Percentiles rank a stretch among this genome's conserved stretches.
Evolutionary conservation across 1,140 invertebrate genomes (phyloP).

Genomic region (Apis laboriosa): DNA sequence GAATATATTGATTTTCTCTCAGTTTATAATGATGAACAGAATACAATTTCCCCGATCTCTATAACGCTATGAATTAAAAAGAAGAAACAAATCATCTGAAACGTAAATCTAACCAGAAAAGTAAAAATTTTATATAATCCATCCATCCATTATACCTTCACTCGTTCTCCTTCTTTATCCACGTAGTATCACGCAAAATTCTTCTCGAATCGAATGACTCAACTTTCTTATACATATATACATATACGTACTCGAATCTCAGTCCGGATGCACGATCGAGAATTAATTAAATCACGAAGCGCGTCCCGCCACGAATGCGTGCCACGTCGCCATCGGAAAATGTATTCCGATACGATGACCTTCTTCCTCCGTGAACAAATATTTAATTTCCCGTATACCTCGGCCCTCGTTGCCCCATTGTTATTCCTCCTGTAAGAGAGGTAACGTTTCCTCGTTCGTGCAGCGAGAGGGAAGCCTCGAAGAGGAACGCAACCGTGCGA

Average conservation of each 20-base stretch:
- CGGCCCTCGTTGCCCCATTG: slow-evolving; percentile 20
- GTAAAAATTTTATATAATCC: no score
- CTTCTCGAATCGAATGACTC: no score
- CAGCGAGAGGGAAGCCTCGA: background rate
- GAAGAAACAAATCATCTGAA: no score
- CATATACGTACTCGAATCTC: background rate
- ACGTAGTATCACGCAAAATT: no score
- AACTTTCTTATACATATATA: no score
- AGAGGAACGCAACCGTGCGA: slow-evolving; percentile 26
- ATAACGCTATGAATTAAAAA: no score
- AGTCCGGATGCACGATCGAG: background rate
- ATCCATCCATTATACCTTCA: no score
- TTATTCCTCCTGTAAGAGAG: slow-evolving; percentile 41
- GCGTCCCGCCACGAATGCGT: slow-evolving; percentile 26
- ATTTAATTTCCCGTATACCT: slow-evolving; percentile 42
- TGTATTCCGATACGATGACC: slow-evolving; percentile 44
- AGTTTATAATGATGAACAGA: no score
- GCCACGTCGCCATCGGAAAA: slow-evolving; percentile 27
- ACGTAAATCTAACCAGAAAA: no score
- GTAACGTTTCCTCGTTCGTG: slow-evolving; percentile 49
- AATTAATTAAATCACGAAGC: slow-evolving; percentile 29
- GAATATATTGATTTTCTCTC: no score
- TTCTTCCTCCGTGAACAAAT: slow-evolving; percentile 36
- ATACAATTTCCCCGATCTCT: no score
- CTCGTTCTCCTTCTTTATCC: background rate